Evolutionary conservation across 2,113 vertebrate species (phyloP).

Genomic region (Microtus oregoni): DNA sequence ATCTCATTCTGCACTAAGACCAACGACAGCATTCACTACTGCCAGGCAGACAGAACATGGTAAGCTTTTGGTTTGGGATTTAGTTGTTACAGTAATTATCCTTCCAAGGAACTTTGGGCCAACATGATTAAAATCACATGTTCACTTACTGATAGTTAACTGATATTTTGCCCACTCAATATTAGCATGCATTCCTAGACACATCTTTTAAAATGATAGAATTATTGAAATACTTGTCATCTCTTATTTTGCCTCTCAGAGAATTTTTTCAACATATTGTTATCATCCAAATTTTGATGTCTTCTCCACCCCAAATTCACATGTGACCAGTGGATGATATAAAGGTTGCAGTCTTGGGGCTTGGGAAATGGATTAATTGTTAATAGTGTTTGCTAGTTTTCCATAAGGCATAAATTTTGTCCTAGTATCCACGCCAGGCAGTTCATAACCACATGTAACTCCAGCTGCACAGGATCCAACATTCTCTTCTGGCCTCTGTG

Average conservation of each 20-base stretch:
- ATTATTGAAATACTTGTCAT: not conserved
- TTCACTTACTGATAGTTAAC: constrained; percentile 7
- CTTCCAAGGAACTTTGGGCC: not conserved
- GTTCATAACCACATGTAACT: not conserved
- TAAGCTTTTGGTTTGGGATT: not conserved
- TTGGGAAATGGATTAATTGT: too few species aligned
- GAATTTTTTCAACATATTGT: not conserved
- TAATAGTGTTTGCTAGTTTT: not conserved
- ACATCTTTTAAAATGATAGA: not conserved
- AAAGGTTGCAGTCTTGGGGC: not conserved
- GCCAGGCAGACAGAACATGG: not conserved
- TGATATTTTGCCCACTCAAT: constrained; percentile 29
- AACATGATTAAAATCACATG: constrained; percentile 10
- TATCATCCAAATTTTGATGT: not conserved
- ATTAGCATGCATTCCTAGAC: not conserved
- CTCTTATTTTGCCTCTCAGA: not conserved
- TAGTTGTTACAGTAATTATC: constrained; percentile 18
- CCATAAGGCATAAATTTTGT: not conserved
- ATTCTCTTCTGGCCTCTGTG: too few species aligned
- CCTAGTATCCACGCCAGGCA: too few species aligned
- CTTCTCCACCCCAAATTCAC: not conserved
- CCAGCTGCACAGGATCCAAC: not conserved
- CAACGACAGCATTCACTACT: not conserved
- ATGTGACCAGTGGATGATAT: not conserved
- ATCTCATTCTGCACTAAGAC: not conserved